Evolutionary conservation across 30 jellyfish, hydroid and myxozoan species (phyloP), one percentile per base, ranked within the genome.

Genomic region (Phacellophora camtschatica): DNA sequence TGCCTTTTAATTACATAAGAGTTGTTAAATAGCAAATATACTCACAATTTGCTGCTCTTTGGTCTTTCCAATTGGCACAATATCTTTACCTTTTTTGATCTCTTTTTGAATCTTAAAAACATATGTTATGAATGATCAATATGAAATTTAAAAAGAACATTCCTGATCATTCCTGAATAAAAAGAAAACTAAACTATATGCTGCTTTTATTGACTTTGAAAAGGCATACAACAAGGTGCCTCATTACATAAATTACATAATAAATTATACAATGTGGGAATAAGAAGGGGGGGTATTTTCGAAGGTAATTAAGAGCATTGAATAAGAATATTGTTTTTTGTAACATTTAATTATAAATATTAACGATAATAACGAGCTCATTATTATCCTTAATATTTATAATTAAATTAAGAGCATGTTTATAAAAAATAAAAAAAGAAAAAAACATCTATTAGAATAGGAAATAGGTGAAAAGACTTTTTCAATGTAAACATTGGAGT

Each of bases 21-120:
- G n/a, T n/a, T n/a, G n/a, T n/a, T n/a, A n/a, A n/a, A n/a, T n/a
- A n/a, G n/a, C n/a, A n/a, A n/a, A n/a, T n/a, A n/a, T n/a, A 53
- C 88, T 70, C 34, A 72, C 96, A 33, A 56, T 61, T 29, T 57
- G 73, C 56, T 90, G 90, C 43, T 88, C 97, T 76, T 83, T 90
- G 28, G 89, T 68, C 37, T 90, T 84, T 11, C 98, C 98, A 75
- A 83, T 68, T 12, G 98, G 96, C 36, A 85, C 84, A 27, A 90
- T 65, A 41, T 90, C 96, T 63, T 90, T 57, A 31, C 98, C 98
- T 64, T 78, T 64, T 65, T 55, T 90, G 20, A 76, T 28, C 73
- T 83, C 98, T 61, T 61, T 71, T 66, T 84, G 83, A 37, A 84
- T 32, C 95, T 84, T n/a, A 20, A 34, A 54, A 49, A 50, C 20